These are phyloP conservation scores for Ischnura elegans DNA, from an alignment of 2,888 invertebrate genomes.

Conservation along the genomic window DNA sequence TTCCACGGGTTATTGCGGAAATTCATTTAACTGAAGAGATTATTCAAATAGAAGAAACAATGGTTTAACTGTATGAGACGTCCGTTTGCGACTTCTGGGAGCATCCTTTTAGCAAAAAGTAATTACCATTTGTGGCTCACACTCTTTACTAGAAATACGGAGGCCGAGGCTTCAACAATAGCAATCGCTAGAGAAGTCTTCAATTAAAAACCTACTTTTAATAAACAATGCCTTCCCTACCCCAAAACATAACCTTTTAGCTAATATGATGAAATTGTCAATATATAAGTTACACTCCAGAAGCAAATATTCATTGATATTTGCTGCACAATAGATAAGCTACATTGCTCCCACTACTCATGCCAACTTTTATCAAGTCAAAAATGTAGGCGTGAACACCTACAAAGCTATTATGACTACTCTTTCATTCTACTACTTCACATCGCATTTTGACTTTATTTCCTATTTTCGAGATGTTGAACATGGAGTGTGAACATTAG, in stretches of 20 bases:
- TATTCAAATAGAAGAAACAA: too few species aligned
- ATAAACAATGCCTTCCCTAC: neutral
- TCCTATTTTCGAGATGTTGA: too few species aligned
- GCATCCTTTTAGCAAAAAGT: neutral
- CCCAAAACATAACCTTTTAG: neutral
- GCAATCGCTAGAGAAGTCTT: neutral
- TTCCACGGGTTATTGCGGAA: too few species aligned
- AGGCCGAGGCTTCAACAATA: neutral
- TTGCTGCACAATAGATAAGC: constrained; percentile 14
- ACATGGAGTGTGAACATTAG: too few species aligned
- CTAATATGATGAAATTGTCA: neutral
- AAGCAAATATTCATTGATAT: neutral
- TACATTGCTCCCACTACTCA: too few species aligned
- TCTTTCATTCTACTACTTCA: too few species aligned
- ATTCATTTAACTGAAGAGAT: too few species aligned
- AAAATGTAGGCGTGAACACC: too few species aligned
- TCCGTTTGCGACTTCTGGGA: neutral
- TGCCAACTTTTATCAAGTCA: too few species aligned
- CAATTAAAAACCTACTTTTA: neutral
- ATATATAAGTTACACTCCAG: neutral
- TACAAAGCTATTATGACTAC: too few species aligned
- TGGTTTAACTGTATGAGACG: too few species aligned
- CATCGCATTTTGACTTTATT: too few species aligned
- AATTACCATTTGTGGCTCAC: neutral
- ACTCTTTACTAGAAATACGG: neutral